A percentile compares a stretch with the other conserved stretches of the same genome.
These are phyloP conservation scores for Noctua pronuba DNA, from an alignment of 2,888 invertebrate species.

Conservation along the genomic window DNA sequence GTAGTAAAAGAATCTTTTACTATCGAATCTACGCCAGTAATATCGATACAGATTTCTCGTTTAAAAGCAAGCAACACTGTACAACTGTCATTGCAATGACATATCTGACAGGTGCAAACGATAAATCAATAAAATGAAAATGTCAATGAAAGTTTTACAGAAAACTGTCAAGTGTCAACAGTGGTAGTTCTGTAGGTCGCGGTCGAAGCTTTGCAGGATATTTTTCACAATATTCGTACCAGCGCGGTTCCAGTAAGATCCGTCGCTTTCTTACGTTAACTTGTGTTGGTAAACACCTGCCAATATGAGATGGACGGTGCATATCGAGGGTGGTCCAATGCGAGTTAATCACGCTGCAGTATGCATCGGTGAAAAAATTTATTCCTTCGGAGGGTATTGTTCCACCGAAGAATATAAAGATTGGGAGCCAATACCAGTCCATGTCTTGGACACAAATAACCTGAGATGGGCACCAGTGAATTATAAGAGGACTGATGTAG, in stretches of 20 bases:
- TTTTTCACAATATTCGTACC: constrained; percentile 5
- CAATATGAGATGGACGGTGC: constrained; percentile 95
- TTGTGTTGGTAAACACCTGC: constrained; percentile 50
- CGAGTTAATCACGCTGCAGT: constrained; percentile 98
- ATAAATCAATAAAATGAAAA: constrained; percentile 54
- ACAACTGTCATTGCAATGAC: constrained; percentile 21
- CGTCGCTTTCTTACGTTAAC: constrained; percentile 22
- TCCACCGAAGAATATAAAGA: constrained; percentile 95
- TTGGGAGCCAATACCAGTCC: constrained; percentile 95
- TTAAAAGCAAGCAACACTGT: constrained; percentile 8
- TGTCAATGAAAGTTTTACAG: constrained; percentile 27
- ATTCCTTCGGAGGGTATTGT: constrained; percentile 98
- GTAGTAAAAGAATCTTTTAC: neutral
- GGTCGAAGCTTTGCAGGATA: neutral
- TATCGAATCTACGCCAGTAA: neutral
- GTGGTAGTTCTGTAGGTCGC: neutral
- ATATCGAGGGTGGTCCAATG: constrained; percentile 97
- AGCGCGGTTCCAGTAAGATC: constrained; percentile 33
- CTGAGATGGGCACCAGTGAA: constrained; percentile 91
- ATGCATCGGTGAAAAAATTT: constrained; percentile 94
- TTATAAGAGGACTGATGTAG: constrained; percentile 87
- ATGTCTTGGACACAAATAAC: constrained; percentile 94
- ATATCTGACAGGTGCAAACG: constrained; percentile 22
- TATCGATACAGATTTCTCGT: neutral
- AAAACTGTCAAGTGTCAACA: constrained; percentile 46